phyloP scores from a whole-genome alignment of 1,140 invertebrate genomes.

The Neodiprion lecontei region DNA sequence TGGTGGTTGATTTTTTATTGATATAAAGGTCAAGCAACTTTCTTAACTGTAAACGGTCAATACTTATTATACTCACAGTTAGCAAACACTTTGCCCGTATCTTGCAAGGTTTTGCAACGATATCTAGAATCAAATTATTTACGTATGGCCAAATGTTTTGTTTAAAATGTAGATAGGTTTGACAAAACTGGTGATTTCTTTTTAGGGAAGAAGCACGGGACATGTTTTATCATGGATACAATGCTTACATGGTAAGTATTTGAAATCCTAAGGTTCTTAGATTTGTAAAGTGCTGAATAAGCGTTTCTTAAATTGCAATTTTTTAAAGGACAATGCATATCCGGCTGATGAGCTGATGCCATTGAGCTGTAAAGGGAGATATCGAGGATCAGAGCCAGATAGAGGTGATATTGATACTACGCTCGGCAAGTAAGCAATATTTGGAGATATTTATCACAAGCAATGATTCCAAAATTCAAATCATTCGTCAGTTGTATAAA shows the following conservation, averaged over 20 bases:
- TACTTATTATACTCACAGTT: too few relatives aligned
- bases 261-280: constrained; percentile 22
- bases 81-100: too few relatives aligned
- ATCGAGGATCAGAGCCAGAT: constrained; percentile 82
- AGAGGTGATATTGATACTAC: constrained; percentile 96
- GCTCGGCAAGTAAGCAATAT: constrained; percentile 89
- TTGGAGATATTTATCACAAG: background rate
- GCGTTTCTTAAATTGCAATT: constrained; percentile 12
- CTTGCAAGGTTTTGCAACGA: too few relatives aligned
- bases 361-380: constrained; percentile 91
- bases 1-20: too few relatives aligned
- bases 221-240: constrained; percentile 98
- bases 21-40: too few relatives aligned
- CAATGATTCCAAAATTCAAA: constrained; percentile 11
- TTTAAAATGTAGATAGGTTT: too few relatives aligned
- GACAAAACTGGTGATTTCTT: constrained; percentile 34
- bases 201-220: constrained; percentile 84
- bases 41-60: too few relatives aligned
- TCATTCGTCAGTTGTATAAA: constrained; percentile 6
- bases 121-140: too few relatives aligned
- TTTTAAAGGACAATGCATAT: constrained; percentile 84
- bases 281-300: constrained; percentile 15
- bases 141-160: too few relatives aligned
- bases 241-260: constrained; percentile 86
- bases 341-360: constrained; percentile 99